phyloP scores from a whole-genome alignment of 2,113 vertebrate species.

The Dipodomys spectabilis region DNA sequence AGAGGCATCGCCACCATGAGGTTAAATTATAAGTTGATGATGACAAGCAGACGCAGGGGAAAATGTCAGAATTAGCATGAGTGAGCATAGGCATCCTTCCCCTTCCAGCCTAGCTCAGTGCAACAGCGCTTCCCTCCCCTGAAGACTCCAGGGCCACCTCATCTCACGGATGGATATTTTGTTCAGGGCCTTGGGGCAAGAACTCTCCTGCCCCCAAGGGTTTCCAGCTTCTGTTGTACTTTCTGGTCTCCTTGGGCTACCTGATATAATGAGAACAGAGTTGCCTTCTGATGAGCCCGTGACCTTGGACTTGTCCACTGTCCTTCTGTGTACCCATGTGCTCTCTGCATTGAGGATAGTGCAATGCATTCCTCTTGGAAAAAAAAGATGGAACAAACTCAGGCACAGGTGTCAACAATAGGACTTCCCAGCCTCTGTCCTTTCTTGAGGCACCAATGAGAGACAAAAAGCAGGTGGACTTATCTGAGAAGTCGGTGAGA shows the following conservation, averaged over 20 bases:
- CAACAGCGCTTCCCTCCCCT: background rate
- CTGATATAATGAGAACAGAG: background rate
- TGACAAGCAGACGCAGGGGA: slow-evolving; percentile 78
- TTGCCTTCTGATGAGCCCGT: background rate
- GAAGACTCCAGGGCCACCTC: background rate
- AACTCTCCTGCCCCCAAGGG: background rate
- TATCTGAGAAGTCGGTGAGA: background rate
- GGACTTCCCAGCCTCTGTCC: background rate
- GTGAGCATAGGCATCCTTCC: slow-evolving; percentile 27
- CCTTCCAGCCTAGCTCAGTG: background rate
- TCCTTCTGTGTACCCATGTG: background rate
- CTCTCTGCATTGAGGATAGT: background rate
- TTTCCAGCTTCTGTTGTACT: background rate
- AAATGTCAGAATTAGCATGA: slow-evolving; percentile 87
- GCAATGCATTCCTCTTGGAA: background rate
- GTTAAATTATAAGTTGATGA: slow-evolving; percentile 81
- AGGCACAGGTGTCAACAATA: background rate
- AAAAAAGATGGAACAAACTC: background rate
- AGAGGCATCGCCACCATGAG: slow-evolving; percentile 75
- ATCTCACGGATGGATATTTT: background rate
- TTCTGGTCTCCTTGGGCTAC: background rate
- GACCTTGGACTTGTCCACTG: background rate
- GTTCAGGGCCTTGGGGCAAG: background rate
- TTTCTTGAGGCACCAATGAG: background rate
- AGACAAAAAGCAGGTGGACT: background rate